Evolutionary conservation across 2,797 vertebrate species (phyloP), one percentile per base, ranked within the genome.

Genomic region (Gymnoscopelus microlampas): DNA sequence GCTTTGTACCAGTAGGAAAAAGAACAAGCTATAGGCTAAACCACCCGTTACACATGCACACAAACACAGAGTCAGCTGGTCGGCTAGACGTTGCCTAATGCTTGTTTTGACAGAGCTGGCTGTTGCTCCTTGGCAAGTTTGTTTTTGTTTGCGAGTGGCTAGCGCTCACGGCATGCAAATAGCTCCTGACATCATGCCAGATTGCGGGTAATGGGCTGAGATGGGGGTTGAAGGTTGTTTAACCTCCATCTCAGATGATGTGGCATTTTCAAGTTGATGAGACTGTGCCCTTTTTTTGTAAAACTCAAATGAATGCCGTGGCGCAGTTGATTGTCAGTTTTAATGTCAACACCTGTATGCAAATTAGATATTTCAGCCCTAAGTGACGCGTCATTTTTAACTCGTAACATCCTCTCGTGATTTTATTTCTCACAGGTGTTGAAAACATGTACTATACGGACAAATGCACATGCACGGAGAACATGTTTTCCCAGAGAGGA

Each of bases 81-180:
- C 60, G 68, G 57, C 68, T 56, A 80, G 68, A 86, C 82, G 59
- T 87, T 54, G 82, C 75, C 81, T 77, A 76, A 74, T 66, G 47
- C 39, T 62, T 85, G 80, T 83, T 81, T 78, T 84, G 63, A 68
- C 63, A 51, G 47, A 63, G 49, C 53, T 64, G 60, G 58, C 72
- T 73, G 53, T 55, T 74, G 78, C 2, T 39, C 66, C 60, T 26
- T 26, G 29, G 54, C 11, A 47, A 35, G 15, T 44, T 44, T 82
- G 67, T 77, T 75, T 73, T 78, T 78, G 59, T 75, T 76, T 78
- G 44, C 8, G 1, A 63, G 60, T 14, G 35, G 19, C 55, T 73
- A 1, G 24, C 60, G 47, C 57, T 71, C 55, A 69, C 53, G 60
- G 68, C 77, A 56, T n/a, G 15, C 60, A 71, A 77, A 76, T 70